Base-by-base conservation (phyloP, 1,140 invertebrate species). In the Leptinotarsa undecemlineata region DNA sequence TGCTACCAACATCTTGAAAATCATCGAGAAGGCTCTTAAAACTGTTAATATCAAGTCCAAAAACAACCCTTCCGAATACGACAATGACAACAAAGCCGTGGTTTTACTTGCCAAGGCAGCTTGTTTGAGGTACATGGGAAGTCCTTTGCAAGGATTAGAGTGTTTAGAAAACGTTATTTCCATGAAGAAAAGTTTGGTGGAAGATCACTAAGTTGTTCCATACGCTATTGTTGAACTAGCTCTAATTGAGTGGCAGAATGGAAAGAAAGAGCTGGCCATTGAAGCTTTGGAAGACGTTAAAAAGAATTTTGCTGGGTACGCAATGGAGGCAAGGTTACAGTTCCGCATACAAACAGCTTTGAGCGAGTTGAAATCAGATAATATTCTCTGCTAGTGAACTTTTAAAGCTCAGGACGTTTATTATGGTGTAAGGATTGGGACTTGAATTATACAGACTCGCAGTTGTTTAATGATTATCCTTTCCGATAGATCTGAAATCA, bases 151-250 rank as follows among this genome's bases (percentile, higher is more conserved):
- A 82, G 93, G 95, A 8, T 90, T 96, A 76, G 90, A 94, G 79
- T 94, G 91, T 83, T 89, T 97, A 47, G 88, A 87, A 76, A 88
- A 89, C 76, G 90, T 95, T 20, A 85, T 91, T 77, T 84, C 85
- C 71, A 86, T 94, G 77, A 94, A 96, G 80, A 94, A 93, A 80
- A 88, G 91, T 68, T 90, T 98, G 23, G 92, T 92, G 74, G 92
- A 94, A 76, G 95, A 98, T 84, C 89, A 89, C 0, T 97, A 95
- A 85, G 84, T 98, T 21, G 86, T 95, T 47, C 96, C 97, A 5
- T 98, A 95, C 85, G 90, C 96, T 1, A 88, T 92, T 26, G 92
- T 95, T 23, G 97, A 99, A 86, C 85, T 97, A 66, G 96, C 93
- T 15, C 87, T 96, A 75, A 86, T 97, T 15, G 90, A 92, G 82